Evolutionary conservation across 2,113 vertebrate species (phyloP), one percentile per base, ranked within the genome.

Genomic region (Rynchops niger): DNA sequence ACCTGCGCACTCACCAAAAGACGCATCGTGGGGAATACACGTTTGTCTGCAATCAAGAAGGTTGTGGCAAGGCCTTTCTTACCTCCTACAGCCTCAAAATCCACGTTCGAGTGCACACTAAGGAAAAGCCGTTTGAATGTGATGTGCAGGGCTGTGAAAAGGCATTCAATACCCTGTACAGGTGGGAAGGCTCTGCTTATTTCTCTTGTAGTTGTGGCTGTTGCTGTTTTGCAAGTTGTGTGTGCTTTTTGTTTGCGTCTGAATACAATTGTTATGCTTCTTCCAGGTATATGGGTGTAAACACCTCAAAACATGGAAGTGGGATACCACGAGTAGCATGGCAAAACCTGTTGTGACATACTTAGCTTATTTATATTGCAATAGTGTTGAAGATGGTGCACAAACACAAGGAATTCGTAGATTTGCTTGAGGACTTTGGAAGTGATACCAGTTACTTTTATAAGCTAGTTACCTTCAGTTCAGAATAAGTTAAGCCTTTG

Each of bases 1-100:
- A 99, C 98, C 98, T 99, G 94, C 99, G 99, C 80, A 99, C 99
- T 12, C 99, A 99, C 97, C 99, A 99, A 97, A 99, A 99, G 97
- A 99, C 99, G 0, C 99, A 99, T 82, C 98, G 99, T 9, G 99
- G 99, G 36, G 99, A 99, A 86, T 99, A 99, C 95, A 99, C 99
- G 1, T 99, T 99, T 15, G 99, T 99, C 90, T 99, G 99, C 96
- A 99, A 99, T 92, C 99, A 99, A 61, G 99, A 99, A 95, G 99
- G 99, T 95, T 99, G 99, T 43, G 99, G 99, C 92, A 99, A 99
- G 96, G 99, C 99, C 97, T 99, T 99, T 95, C 99, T 99, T 93
- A 99, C 99, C 56, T 99, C 99, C 20, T 99, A 99, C 98, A 99
- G 99, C 97, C 99, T 99, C 96, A 99, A 99, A 97, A 99, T 99